phyloP scores from a whole-genome alignment of 2,113 vertebrate species.

The Xyliphius kryptos region DNA sequence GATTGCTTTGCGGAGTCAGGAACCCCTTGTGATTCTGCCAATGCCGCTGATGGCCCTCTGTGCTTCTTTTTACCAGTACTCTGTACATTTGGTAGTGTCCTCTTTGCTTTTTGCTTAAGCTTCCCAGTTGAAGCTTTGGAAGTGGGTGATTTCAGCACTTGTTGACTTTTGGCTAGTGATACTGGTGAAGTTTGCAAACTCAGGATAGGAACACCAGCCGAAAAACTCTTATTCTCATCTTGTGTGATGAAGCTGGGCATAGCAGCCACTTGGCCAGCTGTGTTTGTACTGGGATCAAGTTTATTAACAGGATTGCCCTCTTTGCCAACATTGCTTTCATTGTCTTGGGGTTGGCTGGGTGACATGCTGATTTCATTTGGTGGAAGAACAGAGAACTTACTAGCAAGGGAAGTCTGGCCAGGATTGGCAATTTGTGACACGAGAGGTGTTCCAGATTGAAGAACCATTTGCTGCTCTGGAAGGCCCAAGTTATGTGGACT shows the following conservation, averaged over 20 bases:
- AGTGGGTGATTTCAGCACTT: slow-evolving; percentile 34
- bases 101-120: slow-evolving; percentile 78
- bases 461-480: slow-evolving; percentile 78
- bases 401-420: slow-evolving; percentile 69
- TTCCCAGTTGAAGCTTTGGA: slow-evolving; percentile 50
- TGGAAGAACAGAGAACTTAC: slow-evolving; percentile 80
- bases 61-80: slow-evolving; percentile 80
- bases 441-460: slow-evolving; percentile 73
- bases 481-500: slow-evolving; percentile 78
- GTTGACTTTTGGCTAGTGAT: slow-evolving; percentile 49
- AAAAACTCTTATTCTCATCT: slow-evolving; percentile 48
- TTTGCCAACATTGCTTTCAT: slow-evolving; percentile 69
- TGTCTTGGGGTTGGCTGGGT: slow-evolving; percentile 65
- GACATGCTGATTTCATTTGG: slow-evolving; percentile 76
- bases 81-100: slow-evolving; percentile 70
- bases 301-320: slow-evolving; percentile 67
- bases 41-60: slow-evolving; percentile 58
- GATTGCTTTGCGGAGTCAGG: slow-evolving; percentile 18
- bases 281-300: slow-evolving; percentile 58
- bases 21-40: slow-evolving; percentile 40
- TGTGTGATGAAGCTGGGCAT: slow-evolving; percentile 46
- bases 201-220: slow-evolving; percentile 54
- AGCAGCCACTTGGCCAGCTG: slow-evolving; percentile 42
- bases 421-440: slow-evolving; percentile 75
- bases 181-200: slow-evolving; percentile 57